These are phyloP conservation scores for Leptogaster cylindrica DNA, from an alignment of 2,888 invertebrate genomes.

Conservation along the genomic window DNA sequence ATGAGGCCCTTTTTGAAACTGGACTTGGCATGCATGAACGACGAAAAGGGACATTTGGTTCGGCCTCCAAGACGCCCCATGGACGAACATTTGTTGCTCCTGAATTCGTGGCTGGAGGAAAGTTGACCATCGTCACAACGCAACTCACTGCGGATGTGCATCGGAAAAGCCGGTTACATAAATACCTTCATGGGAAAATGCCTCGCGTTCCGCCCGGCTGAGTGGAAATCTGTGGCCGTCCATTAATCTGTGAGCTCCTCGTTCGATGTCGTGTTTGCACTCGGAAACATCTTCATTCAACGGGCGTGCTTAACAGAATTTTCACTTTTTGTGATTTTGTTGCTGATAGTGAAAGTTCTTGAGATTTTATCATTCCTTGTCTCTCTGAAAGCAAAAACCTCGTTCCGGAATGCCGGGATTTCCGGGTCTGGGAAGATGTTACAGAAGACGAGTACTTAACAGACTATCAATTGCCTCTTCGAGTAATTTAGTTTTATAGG, in stretches of 20 bases:
- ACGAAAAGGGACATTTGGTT: conserved; percentile 38
- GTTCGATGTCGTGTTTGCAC: conserved; percentile 20
- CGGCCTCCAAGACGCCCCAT: neutral
- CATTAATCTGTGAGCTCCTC: conserved; percentile 23
- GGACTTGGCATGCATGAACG: conserved; percentile 24
- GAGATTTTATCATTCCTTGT: neutral
- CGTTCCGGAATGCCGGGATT: neutral
- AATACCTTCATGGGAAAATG: conserved; percentile 41
- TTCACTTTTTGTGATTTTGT: conserved; percentile 7
- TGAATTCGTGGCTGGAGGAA: neutral
- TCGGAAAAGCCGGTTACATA: conserved; percentile 39
- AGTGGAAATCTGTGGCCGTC: conserved; percentile 32
- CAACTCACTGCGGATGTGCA: conserved; percentile 3
- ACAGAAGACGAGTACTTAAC: no score
- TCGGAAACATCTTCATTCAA: conserved; percentile 22
- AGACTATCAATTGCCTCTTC: no score
- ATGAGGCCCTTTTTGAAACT: conserved; percentile 19
- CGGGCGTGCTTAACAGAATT: conserved; percentile 12
- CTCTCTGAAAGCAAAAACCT: neutral
- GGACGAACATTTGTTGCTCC: no score
- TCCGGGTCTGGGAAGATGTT: no score
- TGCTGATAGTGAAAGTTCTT: conserved; percentile 32
- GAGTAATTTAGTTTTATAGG: no score
- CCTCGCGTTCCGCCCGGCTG: conserved; percentile 36
- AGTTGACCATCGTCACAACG: conserved; percentile 18